Base-by-base conservation (phyloP, 2,113 vertebrate species). In the Hemicordylus capensis region DNA sequence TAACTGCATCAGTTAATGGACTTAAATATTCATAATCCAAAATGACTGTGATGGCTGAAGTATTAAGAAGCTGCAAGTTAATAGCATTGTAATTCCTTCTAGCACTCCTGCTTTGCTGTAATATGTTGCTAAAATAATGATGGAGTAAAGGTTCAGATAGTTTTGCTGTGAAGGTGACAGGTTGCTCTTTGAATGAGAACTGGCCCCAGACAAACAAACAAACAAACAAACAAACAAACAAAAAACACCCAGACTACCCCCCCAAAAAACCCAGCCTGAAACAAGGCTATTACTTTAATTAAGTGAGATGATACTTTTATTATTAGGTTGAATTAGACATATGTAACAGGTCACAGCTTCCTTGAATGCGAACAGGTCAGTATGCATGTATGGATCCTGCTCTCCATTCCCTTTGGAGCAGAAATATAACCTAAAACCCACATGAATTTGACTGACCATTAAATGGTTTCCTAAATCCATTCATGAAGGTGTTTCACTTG, bases 41-140 rank as follows among this genome's bases (percentile, higher is more conserved):
- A 93, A 90, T 80, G 0, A 89, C 37, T 89, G 26, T 85, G 84
- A 87, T 74, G 72, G 54, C 44, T 91, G 91, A 89, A 86, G 14
- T 82, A 87, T 83, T 88, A 74, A 73, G 22, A 90, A 89, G 81
- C 87, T 91, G 85, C 87, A 90, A 84, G 20, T 90, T 89, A 89
- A 85, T 89, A 88, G 79, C 11, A 80, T 26, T 88, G 90, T 73
- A 77, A 42, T 81, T 93, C 80, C 64, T 90, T 89, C 82, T 61
- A 86, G 20, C 20, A 90, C 64, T 86, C 89, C 76, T 90, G 24
- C 34, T 69, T 14, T 42, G 19, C 37, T 42, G 67, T 72, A 72
- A 72, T 56, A 42, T 82, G 51, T 58, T 58, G 37, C 80, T 59
- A 59, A 82, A 89, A 67, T 76, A 84, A 75, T 63, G 39, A 81